phyloP scores from a whole-genome alignment of 2,113 vertebrate genomes.

The Lates calcarifer region DNA sequence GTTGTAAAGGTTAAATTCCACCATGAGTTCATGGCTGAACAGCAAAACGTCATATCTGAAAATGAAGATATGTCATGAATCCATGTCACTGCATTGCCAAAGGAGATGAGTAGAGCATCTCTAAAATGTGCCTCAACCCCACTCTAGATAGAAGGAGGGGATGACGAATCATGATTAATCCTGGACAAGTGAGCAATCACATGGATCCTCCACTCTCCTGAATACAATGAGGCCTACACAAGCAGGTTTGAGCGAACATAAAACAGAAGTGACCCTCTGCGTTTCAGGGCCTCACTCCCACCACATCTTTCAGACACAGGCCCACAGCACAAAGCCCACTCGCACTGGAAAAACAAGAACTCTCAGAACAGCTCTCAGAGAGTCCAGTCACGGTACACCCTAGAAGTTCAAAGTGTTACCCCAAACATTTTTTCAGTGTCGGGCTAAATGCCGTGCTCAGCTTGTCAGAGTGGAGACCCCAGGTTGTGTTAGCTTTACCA shows the following conservation, averaged over 20 bases:
- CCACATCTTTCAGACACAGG: conserved; percentile 62
- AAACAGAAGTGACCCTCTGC: conserved; percentile 74
- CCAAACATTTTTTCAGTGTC: conserved; percentile 59
- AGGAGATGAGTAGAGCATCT: conserved; percentile 21
- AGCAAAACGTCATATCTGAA: conserved; percentile 31
- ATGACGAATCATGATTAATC: conserved; percentile 53
- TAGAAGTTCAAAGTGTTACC: conserved; percentile 54
- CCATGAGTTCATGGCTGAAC: conserved; percentile 28
- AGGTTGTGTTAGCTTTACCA: conserved; percentile 48
- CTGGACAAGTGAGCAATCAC: conserved; percentile 49
- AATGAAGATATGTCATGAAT: conserved; percentile 22
- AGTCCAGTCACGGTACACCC: conserved; percentile 43
- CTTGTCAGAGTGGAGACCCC: conserved; percentile 35
- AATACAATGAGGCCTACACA: conserved; percentile 55
- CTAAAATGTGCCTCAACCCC: conserved; percentile 29
- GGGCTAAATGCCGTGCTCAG: conserved; percentile 33
- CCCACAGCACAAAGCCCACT: conserved; percentile 26
- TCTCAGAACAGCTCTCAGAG: conserved; percentile 38
- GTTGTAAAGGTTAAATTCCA: conserved; percentile 65
- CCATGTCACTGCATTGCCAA: conserved; percentile 12
- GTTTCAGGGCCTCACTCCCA: conserved; percentile 67
- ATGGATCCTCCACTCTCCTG: conserved; percentile 51
- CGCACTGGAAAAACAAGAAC: conserved; percentile 56
- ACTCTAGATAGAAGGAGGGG: conserved; percentile 2
- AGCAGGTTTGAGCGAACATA: conserved; percentile 63